These are phyloP conservation scores for Cyclura pinguis DNA, from an alignment of 2,797 vertebrate genomes.

Conservation along the genomic window DNA sequence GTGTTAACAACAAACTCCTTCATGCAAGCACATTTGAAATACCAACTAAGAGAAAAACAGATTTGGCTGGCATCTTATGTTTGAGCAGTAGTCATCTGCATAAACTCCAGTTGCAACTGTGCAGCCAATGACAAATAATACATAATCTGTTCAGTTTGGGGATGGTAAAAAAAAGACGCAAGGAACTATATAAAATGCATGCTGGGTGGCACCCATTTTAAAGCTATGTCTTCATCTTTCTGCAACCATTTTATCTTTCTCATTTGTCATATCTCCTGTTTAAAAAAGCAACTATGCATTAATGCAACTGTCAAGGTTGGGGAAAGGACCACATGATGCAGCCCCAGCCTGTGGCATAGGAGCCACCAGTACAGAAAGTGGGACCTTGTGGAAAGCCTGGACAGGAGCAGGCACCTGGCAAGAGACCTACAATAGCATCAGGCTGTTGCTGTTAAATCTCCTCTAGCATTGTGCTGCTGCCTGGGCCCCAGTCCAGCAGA, in stretches of 20 bases:
- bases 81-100: not conserved
- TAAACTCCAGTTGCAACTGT: not conserved
- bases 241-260: too few species aligned
- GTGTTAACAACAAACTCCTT: not conserved
- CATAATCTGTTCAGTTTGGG: too few species aligned
- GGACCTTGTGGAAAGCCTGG: not conserved
- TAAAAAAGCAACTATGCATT: too few species aligned
- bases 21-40: not conserved
- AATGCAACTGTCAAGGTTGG: not conserved
- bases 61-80: not conserved
- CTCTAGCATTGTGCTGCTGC: not conserved
- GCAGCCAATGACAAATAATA: too few species aligned
- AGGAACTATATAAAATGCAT: too few species aligned
- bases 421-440: not conserved
- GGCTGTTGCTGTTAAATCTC: too few species aligned
- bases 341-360: not conserved
- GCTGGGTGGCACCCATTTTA: too few species aligned
- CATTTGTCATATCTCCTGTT: not conserved
- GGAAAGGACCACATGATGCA: not conserved
- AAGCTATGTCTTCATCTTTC: too few species aligned
- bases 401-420: not conserved
- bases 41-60: not conserved
- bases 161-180: too few species aligned
- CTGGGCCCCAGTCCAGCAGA: not conserved
- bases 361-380: not conserved